Evolutionary conservation across 2,888 invertebrate species (phyloP), one percentile per base, ranked within the genome.

Genomic region (Salticus scenicus): DNA sequence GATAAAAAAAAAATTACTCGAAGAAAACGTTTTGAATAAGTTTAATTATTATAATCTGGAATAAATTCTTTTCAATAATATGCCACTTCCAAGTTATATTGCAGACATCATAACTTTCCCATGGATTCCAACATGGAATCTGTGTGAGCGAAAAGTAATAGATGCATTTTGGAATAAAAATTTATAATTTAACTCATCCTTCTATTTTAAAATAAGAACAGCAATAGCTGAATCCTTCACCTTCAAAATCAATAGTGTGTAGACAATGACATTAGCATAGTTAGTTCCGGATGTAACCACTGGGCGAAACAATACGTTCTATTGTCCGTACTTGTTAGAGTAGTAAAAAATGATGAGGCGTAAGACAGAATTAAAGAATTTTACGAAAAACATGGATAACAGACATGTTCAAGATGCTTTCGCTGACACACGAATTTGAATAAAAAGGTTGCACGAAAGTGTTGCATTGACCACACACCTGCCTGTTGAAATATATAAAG

Each of bases 231-330:
- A 24, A 57, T 17, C 42, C 30, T 64, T 64, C 20, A 67, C 70
- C 70, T 70, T 70, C 70, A 70, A 37, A 70, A 70, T 24, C 70
- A 70, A 10, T 41, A 24, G 27, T 12, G 41, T 37, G 41, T 41
- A 27, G 27, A 41, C 30, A 70, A 41, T 41, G 27, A 17, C 70
- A 70, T 12, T 41, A 27, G 27, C 24, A n/a, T 24, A 12, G 30
- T 70, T 70, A 41, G 70, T 41, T 70, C 42, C 70, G 70, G 70
- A n/a, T 41, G 41, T n/a, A 41, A 27, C 37, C 66, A 31, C 66
- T 31, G 30, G 30, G 30, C n/a, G 66, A 31, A 31, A 66, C 66
- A 31, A 17, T 17, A 14, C 66, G 30, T 66, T 17, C 31, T 8
- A n/a, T 66, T 31, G 66, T 66, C 30, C 31, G 66, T 5, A n/a